Base-by-base conservation (phyloP, 2,797 vertebrate genomes). In the Sebastes itinus region DNA sequence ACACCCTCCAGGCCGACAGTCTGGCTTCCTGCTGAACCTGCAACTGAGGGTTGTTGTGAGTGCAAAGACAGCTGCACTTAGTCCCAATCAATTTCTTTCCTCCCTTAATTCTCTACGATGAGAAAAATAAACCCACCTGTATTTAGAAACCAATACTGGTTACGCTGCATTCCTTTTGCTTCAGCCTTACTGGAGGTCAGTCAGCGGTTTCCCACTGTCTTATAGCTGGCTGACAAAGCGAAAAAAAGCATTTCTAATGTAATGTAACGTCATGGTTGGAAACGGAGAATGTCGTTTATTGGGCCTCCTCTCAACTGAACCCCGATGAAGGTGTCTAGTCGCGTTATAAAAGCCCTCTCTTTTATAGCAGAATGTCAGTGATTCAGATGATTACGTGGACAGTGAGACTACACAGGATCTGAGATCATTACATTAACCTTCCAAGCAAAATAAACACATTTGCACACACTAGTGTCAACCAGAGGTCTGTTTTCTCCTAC, bases 51-150 rank as follows among this genome's bases (percentile, higher is more conserved):
- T 54, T 59, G 54, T 46, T 55, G 23, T 32, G 25, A 30, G 35
- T 74, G 77, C n/a, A 66, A 59, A 66, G 52, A 61, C 32, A 64
- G 42, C 38, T 30, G 58, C 18, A 22, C 55, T 28, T 54, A 56
- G 33, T 64, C 33, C 76, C 30, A 20, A 60, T 66, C 13, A 28
- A 64, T 66, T 66, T 60, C 23, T 38, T 55, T 68, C 59, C 58
- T 54, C 32, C 18, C 11, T 16, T 61, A 52, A 77, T 68, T 68
- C 27, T 52, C 49, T 20, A 4, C 13, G 16, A 65, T 65, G 27
- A 78, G 8, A 32, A 59, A 49, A 78, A 66, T 59, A 66, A 78
- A 59, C n/a, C n/a, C 69, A 77, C 56, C 33, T 66, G 42, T 66
- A 25, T 38, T 66, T 4, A 60, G 28, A 76, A 49, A 66, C 14